phyloP scores from a whole-genome alignment of 2,888 invertebrate genomes.

The Pachymerium ferrugineum region DNA sequence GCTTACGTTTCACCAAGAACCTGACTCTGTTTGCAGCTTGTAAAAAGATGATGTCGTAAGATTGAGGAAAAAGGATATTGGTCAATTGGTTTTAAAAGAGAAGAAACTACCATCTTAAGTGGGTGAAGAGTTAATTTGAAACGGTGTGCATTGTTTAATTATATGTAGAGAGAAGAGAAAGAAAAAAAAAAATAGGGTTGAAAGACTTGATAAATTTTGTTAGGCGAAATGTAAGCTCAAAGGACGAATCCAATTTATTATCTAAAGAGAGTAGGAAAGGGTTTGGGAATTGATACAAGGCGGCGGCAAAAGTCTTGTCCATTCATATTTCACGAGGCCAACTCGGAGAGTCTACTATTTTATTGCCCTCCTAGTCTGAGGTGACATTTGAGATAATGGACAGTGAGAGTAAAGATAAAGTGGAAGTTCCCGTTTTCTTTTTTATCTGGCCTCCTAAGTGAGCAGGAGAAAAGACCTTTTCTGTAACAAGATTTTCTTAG shows the following conservation, averaged over 20 bases:
- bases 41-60: neutral
- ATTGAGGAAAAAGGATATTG: neutral
- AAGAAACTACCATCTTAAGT: too few species aligned
- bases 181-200: neutral
- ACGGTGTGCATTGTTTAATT: too few species aligned
- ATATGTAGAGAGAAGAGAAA: neutral
- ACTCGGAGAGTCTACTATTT: neutral
- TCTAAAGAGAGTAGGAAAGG: conserved; percentile 10
- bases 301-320: neutral
- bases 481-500: too few species aligned
- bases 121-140: too few species aligned
- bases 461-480: too few species aligned
- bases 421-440: neutral
- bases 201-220: neutral
- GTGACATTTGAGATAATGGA: conserved; percentile 6
- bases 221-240: neutral
- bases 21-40: neutral
- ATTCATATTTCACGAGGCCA: neutral
- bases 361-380: neutral
- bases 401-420: neutral
- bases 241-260: conserved; percentile 17
- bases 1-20: neutral
- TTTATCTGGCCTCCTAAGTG: too few species aligned
- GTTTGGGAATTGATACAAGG: conserved; percentile 8
- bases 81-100: neutral